Conservation (phyloP, 1,140 invertebrate genomes). For the Stegodyphus mimosarum region DNA sequence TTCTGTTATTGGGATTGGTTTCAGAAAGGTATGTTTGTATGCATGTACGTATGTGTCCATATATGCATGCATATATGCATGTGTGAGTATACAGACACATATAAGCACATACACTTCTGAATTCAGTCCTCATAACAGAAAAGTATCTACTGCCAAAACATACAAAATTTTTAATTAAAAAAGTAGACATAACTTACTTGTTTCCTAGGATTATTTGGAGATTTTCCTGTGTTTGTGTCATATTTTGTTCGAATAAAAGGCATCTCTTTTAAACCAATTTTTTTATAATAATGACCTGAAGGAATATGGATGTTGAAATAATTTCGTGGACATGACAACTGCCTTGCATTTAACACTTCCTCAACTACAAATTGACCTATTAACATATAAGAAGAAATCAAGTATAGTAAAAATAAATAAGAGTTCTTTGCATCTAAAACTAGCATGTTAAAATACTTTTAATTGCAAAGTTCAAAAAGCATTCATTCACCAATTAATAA, state of each 20-base stretch:
- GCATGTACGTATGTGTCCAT: too few relatives aligned
- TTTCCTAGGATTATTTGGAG: slow-evolving; percentile 73
- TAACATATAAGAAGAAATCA: slow-evolving; percentile 19
- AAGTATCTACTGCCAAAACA: background rate
- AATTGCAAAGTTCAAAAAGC: too few relatives aligned
- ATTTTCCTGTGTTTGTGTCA: slow-evolving; percentile 70
- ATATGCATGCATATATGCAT: background rate
- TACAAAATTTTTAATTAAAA: background rate
- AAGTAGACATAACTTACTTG: slow-evolving; percentile 68
- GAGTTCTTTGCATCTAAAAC: background rate
- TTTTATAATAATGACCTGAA: slow-evolving; percentile 66
- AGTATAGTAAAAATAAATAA: slow-evolving; percentile 8
- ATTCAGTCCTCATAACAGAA: background rate
- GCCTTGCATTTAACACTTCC: slow-evolving; percentile 75
- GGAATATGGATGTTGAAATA: slow-evolving; percentile 74
- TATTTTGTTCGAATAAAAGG: slow-evolving; percentile 72
- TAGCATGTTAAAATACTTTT: background rate
- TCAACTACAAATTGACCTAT: slow-evolving; percentile 75
- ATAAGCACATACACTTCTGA: background rate
- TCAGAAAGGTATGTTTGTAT: too few relatives aligned
- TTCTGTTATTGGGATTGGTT: too few relatives aligned
- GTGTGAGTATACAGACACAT: background rate
- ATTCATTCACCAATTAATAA: too few relatives aligned
- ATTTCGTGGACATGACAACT: slow-evolving; percentile 73
- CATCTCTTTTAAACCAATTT: slow-evolving; percentile 66